Base-by-base conservation (phyloP, 2,888 invertebrate genomes). In the Apodemia zela region DNA sequence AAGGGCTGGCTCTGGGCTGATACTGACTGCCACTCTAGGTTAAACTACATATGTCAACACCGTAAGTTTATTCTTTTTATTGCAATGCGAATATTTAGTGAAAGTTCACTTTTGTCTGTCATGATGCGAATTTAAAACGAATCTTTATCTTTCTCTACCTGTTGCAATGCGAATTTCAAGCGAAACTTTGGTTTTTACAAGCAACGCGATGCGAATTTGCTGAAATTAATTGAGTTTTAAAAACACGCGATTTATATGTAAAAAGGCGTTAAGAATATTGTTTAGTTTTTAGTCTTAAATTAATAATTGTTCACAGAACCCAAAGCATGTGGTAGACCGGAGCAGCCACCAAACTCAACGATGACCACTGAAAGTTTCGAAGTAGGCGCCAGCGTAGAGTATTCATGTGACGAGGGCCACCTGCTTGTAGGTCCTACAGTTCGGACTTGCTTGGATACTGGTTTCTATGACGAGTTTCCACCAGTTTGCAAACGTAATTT, bases 1-100 rank as follows among this genome's bases (percentile, higher is more conserved):
- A 97, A 97, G 81, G 98, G 98, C 33, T 98, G 98, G 98, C 93
- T 98, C 0, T 98, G 98, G 98, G 97, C 97, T 1, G 97, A 97
- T 80, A 97, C 97, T 25, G 96, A 97, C 78, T 98, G 98, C 84
- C 94, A 94, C 67, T 94, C 95, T 62, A 94, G 94, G 72, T 91
- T 97, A 70, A 97, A 98, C 87, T 98, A 95, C 87, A 98, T 98
- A 69, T 98, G 98, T 81, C 98, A 98, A 86, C 97, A 98, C 87
- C 96, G 97, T 97, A 92, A 95, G 96, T 95, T 67, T 18, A 65
- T 75, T 76, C 70, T 68, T 13, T 38, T 13, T 51, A 51, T 17
- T 10, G 54, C 42, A 45, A 49, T 18, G n/a, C 59, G 6, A 51
- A 47, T 38, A 33, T 8, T 33, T 33, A 33, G 33, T 33, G 7